These are phyloP conservation scores for Vimba vimba DNA, from an alignment of 2,113 vertebrate species.

Conservation along the genomic window DNA sequence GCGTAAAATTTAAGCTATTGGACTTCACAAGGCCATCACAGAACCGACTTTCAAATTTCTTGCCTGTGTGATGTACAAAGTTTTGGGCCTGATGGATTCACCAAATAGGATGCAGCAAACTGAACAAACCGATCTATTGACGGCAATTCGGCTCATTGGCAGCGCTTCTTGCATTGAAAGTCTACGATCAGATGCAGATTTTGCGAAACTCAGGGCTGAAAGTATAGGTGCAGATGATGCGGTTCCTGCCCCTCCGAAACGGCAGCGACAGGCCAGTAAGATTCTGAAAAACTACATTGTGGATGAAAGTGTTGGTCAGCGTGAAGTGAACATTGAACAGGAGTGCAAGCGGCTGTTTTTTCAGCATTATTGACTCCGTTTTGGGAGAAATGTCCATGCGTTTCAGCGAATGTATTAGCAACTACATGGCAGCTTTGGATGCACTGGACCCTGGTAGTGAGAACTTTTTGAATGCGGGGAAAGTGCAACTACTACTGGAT, in stretches of 20 bases:
- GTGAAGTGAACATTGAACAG: background rate
- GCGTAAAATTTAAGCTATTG: background rate
- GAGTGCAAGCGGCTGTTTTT: background rate
- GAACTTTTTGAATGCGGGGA: too few relatives aligned
- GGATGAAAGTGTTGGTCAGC: background rate
- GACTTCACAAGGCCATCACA: background rate
- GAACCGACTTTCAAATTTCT: background rate
- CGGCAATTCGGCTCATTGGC: background rate
- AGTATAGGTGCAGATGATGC: background rate
- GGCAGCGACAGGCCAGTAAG: background rate
- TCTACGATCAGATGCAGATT: background rate
- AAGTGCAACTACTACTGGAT: background rate
- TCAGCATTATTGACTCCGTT: background rate
- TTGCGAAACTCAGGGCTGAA: background rate
- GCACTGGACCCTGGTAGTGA: too few relatives aligned
- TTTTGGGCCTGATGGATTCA: background rate
- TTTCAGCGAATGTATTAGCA: background rate
- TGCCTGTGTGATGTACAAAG: slow-evolving; percentile 14
- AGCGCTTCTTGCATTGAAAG: background rate
- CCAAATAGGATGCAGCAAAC: slow-evolving; percentile 14
- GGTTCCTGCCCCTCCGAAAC: background rate
- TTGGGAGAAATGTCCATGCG: background rate
- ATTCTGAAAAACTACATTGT: background rate
- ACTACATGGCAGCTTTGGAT: too few relatives aligned
- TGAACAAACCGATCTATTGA: background rate